Base-by-base conservation (phyloP, 1,140 invertebrate species). In the Pissodes strobi region DNA sequence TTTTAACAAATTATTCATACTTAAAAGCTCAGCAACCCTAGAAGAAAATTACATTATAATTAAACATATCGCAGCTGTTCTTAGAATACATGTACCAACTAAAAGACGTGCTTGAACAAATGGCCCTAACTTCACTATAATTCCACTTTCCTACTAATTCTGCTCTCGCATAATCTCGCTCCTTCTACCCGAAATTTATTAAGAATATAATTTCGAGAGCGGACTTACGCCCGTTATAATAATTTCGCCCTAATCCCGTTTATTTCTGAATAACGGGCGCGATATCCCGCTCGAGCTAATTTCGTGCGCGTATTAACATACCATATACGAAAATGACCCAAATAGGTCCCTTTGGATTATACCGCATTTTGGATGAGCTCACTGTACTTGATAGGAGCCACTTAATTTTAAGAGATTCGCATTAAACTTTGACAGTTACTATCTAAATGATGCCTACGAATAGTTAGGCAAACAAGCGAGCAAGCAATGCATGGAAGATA, bases 261-360 rank as follows among this genome's bases (percentile, higher is more conserved):
- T 61, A 61, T 61, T 61, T 43, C 58, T 52, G 58, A 51, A 52
- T 51, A 61, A 61, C 48, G 58, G 48, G 43, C 58, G 30, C 27
- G 46, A 61, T 61, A 51, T 61, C 34, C 58, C 48, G 58, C 39
- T 43, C 19, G 46, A 34, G 58, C 58, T 61, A 61, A 61, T 61
- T 61, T 52, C 19, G 58, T 22, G 48, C 46, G 22, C 58, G 46
- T 61, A 61, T 61, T 61, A 61, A 61, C 58, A 61, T 61, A 61
- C 58, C 48, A 52, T 61, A 61, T 52, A 61, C 58, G 58, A 61
- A 61, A 61, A 61, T 61, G 58, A 52, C 58, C 58, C 30, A 41
- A 61, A 61, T 52, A 19, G 58, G 58, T 61, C 58, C 48, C 37
- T 13, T 17, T 22, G 58, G 58, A 61, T 61, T 61, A 61, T 25